These are phyloP conservation scores for Drosophila obscura DNA, from an alignment of 1,140 invertebrate species.

Conservation along the genomic window DNA sequence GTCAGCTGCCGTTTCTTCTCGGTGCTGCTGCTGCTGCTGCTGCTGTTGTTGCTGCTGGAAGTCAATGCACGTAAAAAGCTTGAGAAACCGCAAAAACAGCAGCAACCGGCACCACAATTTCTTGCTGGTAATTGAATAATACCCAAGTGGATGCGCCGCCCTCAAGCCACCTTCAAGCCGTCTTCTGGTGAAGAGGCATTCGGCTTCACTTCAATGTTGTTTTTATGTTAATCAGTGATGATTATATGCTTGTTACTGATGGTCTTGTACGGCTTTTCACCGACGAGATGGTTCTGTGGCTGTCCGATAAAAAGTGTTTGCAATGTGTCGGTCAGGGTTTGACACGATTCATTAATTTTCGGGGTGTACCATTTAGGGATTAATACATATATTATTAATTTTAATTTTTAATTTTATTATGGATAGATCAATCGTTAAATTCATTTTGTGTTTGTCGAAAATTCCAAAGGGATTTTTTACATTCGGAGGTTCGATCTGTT, in stretches of 20 bases:
- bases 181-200: constrained; percentile 36
- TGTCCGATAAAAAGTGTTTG: too few species aligned
- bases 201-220: constrained; percentile 46
- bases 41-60: constrained; percentile 34
- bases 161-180: constrained; percentile 12
- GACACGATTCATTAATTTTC: too few species aligned
- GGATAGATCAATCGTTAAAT: too few species aligned
- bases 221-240: constrained; percentile 45
- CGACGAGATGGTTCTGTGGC: constrained; percentile 2
- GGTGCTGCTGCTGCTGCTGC: constrained; percentile 17
- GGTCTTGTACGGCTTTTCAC: not conserved
- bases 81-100: constrained; percentile 51
- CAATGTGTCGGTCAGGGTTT: not conserved
- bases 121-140: constrained; percentile 71
- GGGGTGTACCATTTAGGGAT: too few species aligned
- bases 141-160: constrained; percentile 45
- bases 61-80: constrained; percentile 65
- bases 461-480: too few species aligned
- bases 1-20: constrained; percentile 54
- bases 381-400: too few species aligned
- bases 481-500: too few species aligned
- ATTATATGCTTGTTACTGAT: constrained; percentile 27
- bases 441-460: too few species aligned
- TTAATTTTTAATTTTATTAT: too few species aligned
- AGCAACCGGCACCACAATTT: constrained; percentile 39